Base-by-base conservation (phyloP, 2,113 vertebrate species). In the Pangasianodon hypophthalmus region DNA sequence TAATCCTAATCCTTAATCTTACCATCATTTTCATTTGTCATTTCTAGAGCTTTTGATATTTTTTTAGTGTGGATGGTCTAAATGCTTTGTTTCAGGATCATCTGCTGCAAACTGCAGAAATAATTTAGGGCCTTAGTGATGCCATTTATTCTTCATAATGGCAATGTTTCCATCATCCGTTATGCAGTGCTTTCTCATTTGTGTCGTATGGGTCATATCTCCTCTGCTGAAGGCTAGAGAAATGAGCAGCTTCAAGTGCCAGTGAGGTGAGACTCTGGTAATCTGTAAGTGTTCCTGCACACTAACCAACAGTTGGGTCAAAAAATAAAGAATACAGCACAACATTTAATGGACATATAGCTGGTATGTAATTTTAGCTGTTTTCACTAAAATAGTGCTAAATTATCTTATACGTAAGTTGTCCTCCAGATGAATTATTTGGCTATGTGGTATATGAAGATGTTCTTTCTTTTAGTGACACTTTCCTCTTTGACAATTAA, bases 121-220 rank as follows among this genome's bases (percentile, higher is more conserved):
- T 84, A 87, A 56, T 46, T 77, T 88, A 50, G 50, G 50, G 69
- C 24, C 24, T 71, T 69, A 58, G 62, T n/a, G 60, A 83, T 54
- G 62, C 21, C 54, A 89, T 84, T 84, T 89, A 58, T 84, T 84
- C 29, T 48, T 84, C 16, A 71, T 48, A 89, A 89, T 48, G 81
- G 75, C 67, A 60, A 69, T 48, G 69, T 60, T 54, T 44, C 75
- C 37, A 60, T 84, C 83, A 85, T 52, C 41, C 56, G 24, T 89
- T 48, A 89, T 85, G 81, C 41, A 77, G 37, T 77, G 81, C 52
- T 73, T 84, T 73, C 62, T 73, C 64, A 58, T 84, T 89, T 84
- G 37, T 77, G 67, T 75, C 41, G 13, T 75, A 85, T 84, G 81
- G 67, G 82, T 75, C 82, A 81, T 84, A 75, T 48, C 50, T n/a